phyloP scores from a whole-genome alignment of 92 coral and sea anemone genomes.

The Heteractis magnifica region DNA sequence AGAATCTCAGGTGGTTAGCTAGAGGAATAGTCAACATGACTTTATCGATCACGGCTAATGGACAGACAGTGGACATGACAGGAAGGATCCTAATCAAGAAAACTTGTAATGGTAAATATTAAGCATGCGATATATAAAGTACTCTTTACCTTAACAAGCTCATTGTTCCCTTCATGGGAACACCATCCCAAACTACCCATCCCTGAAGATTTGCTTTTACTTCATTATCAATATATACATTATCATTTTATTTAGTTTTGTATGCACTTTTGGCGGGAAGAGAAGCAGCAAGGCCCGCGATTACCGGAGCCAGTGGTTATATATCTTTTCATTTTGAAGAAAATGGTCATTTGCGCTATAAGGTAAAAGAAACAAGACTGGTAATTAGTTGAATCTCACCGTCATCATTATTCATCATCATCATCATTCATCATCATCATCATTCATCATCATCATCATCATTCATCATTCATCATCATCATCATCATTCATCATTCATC shows the following conservation, averaged over 20 bases:
- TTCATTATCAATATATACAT: neutral
- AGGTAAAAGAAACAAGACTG: conserved; percentile 34
- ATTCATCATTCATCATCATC: neutral
- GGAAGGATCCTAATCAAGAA: conserved; percentile 67
- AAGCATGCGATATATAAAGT: neutral
- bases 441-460: neutral
- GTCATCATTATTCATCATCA: neutral
- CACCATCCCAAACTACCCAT: neutral
- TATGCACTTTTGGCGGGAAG: conserved; percentile 70
- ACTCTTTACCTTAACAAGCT: neutral
- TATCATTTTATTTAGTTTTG: conserved; percentile 44
- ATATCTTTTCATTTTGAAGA: conserved; percentile 49
- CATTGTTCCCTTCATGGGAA: neutral
- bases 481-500: neutral
- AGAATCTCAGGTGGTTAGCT: conserved; percentile 67
- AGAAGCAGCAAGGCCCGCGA: conserved; percentile 74
- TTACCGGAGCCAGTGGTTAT: conserved; percentile 88
- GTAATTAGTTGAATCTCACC: neutral
- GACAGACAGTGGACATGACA: conserved; percentile 45
- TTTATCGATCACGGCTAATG: conserved; percentile 51
- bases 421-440: neutral
- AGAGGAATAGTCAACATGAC: conserved; percentile 69
- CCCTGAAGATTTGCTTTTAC: neutral
- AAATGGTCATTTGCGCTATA: conserved; percentile 61
- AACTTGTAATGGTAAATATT: conserved; percentile 77